These are phyloP conservation scores for Eutolmus rufibarbis DNA, from an alignment of 2,888 invertebrate species.

Conservation along the genomic window DNA sequence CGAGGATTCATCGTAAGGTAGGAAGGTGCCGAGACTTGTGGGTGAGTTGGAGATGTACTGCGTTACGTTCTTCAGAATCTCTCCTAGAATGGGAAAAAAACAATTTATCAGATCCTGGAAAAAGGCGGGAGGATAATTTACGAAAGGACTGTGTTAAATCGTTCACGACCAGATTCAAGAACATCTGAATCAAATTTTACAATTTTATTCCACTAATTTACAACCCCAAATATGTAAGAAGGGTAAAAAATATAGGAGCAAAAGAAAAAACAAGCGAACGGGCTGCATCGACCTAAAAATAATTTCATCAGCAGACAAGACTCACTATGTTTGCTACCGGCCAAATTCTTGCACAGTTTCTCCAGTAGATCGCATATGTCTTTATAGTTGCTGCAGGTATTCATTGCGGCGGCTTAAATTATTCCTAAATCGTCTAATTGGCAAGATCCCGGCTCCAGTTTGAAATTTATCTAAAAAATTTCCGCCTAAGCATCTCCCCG, in stretches of 20 bases:
- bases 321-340: constrained; percentile 49
- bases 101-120: not conserved
- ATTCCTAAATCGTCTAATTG: not conserved
- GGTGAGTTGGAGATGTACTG: constrained; percentile 56
- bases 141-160: constrained; percentile 42
- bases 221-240: not conserved
- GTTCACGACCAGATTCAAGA: constrained; percentile 20
- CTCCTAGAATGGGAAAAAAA: constrained; percentile 50
- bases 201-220: not conserved
- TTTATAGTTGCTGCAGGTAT: constrained; percentile 52
- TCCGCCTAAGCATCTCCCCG: not conserved
- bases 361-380: constrained; percentile 55
- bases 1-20: constrained; percentile 55
- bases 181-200: constrained; percentile 34
- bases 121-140: not conserved
- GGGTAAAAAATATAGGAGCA: not conserved
- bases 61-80: constrained; percentile 54
- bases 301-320: constrained; percentile 19
- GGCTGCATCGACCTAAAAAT: not conserved
- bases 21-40: constrained; percentile 50
- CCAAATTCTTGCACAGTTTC: constrained; percentile 53
- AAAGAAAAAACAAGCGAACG: constrained; percentile 21
- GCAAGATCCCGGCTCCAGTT: constrained; percentile 1
- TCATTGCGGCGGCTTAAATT: constrained; percentile 1
- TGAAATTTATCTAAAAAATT: constrained; percentile 9